Evolutionary conservation across 2,113 vertebrate genomes (phyloP), one percentile per base, ranked within the genome.

Genomic region (Arothron firmamentum): DNA sequence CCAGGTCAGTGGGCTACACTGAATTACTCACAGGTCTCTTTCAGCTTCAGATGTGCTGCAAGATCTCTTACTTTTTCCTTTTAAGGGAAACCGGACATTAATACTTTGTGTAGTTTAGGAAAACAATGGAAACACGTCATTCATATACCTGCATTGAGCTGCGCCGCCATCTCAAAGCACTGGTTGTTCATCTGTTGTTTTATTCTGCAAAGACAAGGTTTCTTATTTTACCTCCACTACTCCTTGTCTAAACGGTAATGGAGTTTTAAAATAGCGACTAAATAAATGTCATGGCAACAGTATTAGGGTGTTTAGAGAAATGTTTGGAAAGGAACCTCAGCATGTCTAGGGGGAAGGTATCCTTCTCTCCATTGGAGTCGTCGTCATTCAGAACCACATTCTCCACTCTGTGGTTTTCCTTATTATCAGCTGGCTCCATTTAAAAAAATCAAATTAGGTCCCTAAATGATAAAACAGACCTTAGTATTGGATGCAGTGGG

Each of bases 161-260:
- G 86, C 5, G 87, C 83, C 21, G 48, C 74, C 87, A 92, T 89
- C 74, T 92, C 90, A 88, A 92, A 91, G 70, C 89, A 91, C 65
- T 90, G 90, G 73, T 89, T 90, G 51, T 73, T 81, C 85, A 92
- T 89, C 63, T 90, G 88, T 49, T 88, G 80, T 43, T 88, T 90
- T 67, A 92, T 90, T 80, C 90, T 90, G 68, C 57, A 62, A 80
- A 47, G 59, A 62, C 62, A 38, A 12, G 34, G 34, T 38, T 12
- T 12, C 9, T 12, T 10, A 12, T 38, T 5, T 23, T 34, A 31
- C 23, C n/a, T 25, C 16, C 18, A 1, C 34, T 13, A 23, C 19
- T 19, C 3, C 8, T 31, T 31, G 8, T 11, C 9, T 38, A 12
- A 38, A 38, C 3, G 34, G 10, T 31, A 9, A 38, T 1, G 2